phyloP scores from a whole-genome alignment of 2,888 invertebrate species.

The Ichneumoninae sp. region DNA sequence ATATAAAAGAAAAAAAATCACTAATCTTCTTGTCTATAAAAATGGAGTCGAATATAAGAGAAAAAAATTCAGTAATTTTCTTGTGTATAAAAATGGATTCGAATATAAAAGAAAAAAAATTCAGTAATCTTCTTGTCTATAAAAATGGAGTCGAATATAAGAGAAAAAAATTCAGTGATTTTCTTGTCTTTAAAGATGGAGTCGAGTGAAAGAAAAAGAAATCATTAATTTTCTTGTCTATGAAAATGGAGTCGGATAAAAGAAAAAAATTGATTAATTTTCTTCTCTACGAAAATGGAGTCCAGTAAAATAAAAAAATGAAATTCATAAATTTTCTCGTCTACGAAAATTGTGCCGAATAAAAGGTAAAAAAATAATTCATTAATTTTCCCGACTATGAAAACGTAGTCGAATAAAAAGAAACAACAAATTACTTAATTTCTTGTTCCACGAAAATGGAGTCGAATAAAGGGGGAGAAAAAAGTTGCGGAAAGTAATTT shows the following conservation, averaged over 20 bases:
- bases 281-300: neutral
- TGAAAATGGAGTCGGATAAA: neutral
- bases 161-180: no score
- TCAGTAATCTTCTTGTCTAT: neutral
- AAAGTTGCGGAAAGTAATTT: no score
- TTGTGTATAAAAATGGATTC: no score
- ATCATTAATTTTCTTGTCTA: constrained; percentile 10
- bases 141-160: no score
- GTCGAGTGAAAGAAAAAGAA: neutral
- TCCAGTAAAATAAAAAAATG: constrained; percentile 3
- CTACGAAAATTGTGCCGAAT: neutral
- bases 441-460: constrained; percentile 1
- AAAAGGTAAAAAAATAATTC: constrained; percentile 33
- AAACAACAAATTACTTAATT: constrained; percentile 26
- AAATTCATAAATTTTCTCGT: constrained; percentile 18
- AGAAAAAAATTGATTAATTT: constrained; percentile 30
- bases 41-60: no score
- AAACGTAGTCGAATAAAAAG: constrained; percentile 10
- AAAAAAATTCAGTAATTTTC: no score
- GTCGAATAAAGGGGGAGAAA: no score
- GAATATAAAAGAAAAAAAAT: constrained; percentile 26
- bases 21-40: neutral
- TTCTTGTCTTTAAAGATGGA: no score
- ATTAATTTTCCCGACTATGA: constrained; percentile 14
- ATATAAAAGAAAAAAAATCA: constrained; percentile 27